phyloP scores from a whole-genome alignment of 2,113 vertebrate genomes.

The Neodon shergylaensis region DNA sequence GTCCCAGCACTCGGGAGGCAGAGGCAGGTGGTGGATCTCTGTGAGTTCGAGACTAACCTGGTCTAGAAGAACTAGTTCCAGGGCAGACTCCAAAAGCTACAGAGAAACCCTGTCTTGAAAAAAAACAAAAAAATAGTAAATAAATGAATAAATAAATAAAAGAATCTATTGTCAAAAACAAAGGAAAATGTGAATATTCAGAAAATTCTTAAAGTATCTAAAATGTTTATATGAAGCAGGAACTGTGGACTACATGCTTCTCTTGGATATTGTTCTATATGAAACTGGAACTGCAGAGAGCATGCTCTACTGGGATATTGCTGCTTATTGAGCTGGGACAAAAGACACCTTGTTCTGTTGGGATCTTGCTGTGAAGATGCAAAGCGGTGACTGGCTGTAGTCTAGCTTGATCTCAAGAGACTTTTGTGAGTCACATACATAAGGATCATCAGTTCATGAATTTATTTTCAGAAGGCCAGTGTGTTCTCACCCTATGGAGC shows the following conservation, averaged over 20 bases:
- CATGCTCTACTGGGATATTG: not conserved
- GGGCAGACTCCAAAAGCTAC: too few relatives aligned
- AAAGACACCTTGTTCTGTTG: not conserved
- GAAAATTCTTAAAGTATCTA: not conserved
- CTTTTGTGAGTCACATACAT: not conserved
- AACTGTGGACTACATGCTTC: not conserved
- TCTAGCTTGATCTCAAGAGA: not conserved
- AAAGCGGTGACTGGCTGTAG: not conserved
- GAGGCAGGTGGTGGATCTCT: too few relatives aligned
- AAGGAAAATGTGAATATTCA: not conserved
- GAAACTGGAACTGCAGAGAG: not conserved
- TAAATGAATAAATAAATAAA: too few relatives aligned
- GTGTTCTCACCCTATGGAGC: not conserved
- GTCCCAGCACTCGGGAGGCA: too few relatives aligned
- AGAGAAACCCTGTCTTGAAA: too few relatives aligned
- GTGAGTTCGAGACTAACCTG: too few relatives aligned
- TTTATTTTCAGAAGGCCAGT: not conserved
- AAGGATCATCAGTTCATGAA: not conserved
- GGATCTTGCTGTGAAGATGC: not conserved
- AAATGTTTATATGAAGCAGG: not conserved
- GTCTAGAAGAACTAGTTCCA: too few relatives aligned
- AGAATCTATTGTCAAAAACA: not conserved
- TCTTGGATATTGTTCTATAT: not conserved
- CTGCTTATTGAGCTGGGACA: not conserved
- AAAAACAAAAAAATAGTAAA: too few relatives aligned